These are phyloP conservation scores for Vireo altiloquus DNA, from an alignment of 2,113 vertebrate species.

Conservation along the genomic window DNA sequence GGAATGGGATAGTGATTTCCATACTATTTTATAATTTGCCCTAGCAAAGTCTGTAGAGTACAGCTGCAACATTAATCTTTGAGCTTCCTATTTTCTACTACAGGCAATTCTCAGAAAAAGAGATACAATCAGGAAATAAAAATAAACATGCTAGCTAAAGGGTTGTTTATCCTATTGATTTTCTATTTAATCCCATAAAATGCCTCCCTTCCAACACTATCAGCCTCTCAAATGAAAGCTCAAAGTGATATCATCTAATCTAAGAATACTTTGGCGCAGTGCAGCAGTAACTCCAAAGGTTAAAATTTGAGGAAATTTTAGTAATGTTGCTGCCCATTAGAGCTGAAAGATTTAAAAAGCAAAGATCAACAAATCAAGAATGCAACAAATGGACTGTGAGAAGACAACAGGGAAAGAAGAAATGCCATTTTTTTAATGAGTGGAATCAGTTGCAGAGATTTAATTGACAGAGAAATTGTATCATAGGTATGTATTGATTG, in stretches of 20 bases:
- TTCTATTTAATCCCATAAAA: constrained; percentile 43
- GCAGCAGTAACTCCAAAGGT: background rate
- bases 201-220: background rate
- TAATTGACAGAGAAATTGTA: background rate
- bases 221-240: constrained; percentile 15
- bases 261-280: background rate
- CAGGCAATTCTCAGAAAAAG: background rate
- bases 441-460: background rate
- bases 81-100: background rate
- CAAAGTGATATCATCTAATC: background rate
- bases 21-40: background rate
- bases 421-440: background rate
- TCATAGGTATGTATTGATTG: background rate
- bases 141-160: constrained; percentile 9
- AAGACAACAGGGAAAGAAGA: background rate
- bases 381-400: background rate
- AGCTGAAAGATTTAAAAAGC: background rate
- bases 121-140: constrained; percentile 42
- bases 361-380: background rate
- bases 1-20: background rate
- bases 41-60: background rate
- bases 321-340: background rate
- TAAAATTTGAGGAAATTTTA: background rate
- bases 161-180: constrained; percentile 39
- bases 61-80: background rate